Percentiles rank a stretch among this genome's conserved stretches.
Conservation (phyloP, 2,113 vertebrate species). For the Sander vitreus region DNA sequence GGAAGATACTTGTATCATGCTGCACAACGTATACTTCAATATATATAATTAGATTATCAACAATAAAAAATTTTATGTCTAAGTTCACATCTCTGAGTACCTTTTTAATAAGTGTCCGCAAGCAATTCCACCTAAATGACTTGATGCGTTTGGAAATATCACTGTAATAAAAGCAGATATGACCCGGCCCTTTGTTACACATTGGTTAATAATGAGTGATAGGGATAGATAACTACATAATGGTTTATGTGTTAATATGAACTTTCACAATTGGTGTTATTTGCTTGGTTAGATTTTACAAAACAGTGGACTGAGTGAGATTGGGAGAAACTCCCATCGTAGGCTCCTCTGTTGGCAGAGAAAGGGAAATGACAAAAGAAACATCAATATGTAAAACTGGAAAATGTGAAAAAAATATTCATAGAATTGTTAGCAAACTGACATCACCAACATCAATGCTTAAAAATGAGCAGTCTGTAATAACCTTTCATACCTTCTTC, state of each 20-base stretch:
- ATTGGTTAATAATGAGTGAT: not conserved
- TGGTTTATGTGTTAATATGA: not conserved
- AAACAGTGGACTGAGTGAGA: conserved; percentile 14
- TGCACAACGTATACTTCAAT: no score
- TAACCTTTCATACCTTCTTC: not conserved
- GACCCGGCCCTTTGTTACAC: not conserved
- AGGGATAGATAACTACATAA: not conserved
- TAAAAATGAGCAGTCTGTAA: not conserved
- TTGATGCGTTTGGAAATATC: not conserved
- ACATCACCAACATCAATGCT: not conserved
- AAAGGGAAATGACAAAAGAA: not conserved
- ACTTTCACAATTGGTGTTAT: not conserved
- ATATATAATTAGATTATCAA: no score
- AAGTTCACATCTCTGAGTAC: not conserved
- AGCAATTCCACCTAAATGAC: not conserved
- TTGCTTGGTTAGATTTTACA: conserved; percentile 13
- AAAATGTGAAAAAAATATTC: conserved; percentile 5
- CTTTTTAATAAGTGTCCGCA: not conserved
- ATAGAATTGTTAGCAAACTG: conserved; percentile 11
- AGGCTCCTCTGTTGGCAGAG: not conserved
- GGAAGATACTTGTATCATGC: no score
- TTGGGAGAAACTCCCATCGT: not conserved
- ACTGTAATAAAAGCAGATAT: not conserved
- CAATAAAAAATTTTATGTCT: no score
- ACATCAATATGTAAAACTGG: not conserved